phyloP scores from a whole-genome alignment of 2,113 vertebrate genomes.

The Callipepla squamata region DNA sequence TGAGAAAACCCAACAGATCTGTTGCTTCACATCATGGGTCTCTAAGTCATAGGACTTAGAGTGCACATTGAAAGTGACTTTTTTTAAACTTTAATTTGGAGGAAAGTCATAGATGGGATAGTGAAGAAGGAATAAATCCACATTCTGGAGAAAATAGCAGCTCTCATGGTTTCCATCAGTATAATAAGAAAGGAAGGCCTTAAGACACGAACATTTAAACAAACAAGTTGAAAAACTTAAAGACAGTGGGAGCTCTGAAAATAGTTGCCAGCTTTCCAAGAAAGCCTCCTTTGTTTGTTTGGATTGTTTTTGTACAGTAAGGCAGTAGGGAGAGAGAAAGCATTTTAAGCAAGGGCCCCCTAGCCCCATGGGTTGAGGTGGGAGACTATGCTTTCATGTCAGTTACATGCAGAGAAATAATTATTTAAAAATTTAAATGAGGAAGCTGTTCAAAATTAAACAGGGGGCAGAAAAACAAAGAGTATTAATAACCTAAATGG shows the following conservation, averaged over 20 bases:
- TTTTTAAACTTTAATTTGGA: conserved; percentile 7
- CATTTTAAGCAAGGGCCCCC: background rate
- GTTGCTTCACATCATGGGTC: conserved; percentile 6
- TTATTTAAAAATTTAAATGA: background rate
- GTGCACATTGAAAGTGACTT: conserved; percentile 1
- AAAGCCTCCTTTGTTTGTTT: conserved; percentile 31
- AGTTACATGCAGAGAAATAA: background rate
- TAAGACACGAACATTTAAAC: conserved; percentile 45
- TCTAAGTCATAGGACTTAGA: conserved; percentile 30
- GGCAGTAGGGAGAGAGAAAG: background rate
- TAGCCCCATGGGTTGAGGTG: background rate
- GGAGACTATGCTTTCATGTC: background rate
- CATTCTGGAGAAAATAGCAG: conserved; percentile 41
- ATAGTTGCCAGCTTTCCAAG: background rate
- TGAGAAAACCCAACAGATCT: background rate
- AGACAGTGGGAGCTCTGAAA: conserved; percentile 7
- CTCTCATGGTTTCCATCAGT: conserved; percentile 29
- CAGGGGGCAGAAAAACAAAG: background rate
- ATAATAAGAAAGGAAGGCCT: conserved; percentile 35
- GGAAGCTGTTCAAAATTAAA: background rate
- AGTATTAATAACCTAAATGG: background rate
- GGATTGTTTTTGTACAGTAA: conserved; percentile 5
- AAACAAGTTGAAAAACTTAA: conserved; percentile 47
- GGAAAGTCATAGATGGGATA: background rate
- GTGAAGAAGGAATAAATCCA: conserved; percentile 49